phyloP scores from a whole-genome alignment of 2,797 vertebrate species.

The Coranthus polyacanthus region DNA sequence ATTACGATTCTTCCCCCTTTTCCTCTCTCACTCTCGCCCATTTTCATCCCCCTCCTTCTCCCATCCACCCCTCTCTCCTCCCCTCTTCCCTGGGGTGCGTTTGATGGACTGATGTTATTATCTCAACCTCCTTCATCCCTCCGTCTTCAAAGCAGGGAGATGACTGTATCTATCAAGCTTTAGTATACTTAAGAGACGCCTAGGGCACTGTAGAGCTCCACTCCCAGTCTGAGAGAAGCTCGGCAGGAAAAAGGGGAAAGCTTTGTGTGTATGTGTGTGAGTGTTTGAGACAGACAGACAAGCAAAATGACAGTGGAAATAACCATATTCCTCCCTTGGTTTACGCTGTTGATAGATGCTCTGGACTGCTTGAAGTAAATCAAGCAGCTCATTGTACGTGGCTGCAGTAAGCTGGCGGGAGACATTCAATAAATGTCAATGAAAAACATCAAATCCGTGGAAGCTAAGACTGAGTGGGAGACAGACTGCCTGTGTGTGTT shows the following conservation, averaged over 20 bases:
- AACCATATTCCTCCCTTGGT: slow-evolving; percentile 40
- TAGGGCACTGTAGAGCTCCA: slow-evolving; percentile 41
- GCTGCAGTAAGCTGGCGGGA: neutral
- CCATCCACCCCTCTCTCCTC: neutral
- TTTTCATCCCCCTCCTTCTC: slow-evolving; percentile 15
- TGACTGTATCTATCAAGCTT: slow-evolving; percentile 64
- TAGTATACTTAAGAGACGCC: slow-evolving; percentile 66
- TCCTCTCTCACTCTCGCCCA: neutral
- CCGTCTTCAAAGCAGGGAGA: slow-evolving; percentile 67
- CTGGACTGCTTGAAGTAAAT: slow-evolving; percentile 23
- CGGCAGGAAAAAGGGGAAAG: slow-evolving; percentile 2
- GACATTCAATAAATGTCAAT: slow-evolving; percentile 26
- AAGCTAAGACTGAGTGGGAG: slow-evolving; percentile 2
- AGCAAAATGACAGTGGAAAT: slow-evolving; percentile 51
- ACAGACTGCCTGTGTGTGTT: neutral
- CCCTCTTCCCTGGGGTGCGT: slow-evolving; percentile 41
- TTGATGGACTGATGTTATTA: slow-evolving; percentile 80
- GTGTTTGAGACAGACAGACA: slow-evolving; percentile 34
- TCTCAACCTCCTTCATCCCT: slow-evolving; percentile 58
- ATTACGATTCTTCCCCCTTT: neutral
- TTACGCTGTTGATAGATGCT: slow-evolving; percentile 12
- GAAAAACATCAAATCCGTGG: neutral
- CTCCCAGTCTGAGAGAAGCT: slow-evolving; percentile 37
- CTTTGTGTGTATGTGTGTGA: slow-evolving; percentile 13
- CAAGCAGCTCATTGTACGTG: neutral